These are phyloP conservation scores for Acholoe squamosa DNA, from an alignment of 2,888 invertebrate species.

Conservation along the genomic window DNA sequence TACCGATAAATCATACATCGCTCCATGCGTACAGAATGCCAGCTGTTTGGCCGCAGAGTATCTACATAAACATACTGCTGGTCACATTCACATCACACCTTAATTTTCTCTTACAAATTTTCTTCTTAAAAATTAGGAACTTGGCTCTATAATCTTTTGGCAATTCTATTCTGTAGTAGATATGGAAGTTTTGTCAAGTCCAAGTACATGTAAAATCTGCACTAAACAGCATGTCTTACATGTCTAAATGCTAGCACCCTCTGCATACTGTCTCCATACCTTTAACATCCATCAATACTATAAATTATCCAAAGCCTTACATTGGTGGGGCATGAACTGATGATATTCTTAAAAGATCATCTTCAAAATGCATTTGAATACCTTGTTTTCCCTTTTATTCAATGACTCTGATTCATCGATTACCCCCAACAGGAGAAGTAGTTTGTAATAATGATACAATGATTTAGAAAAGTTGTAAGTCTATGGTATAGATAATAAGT, in stretches of 20 bases:
- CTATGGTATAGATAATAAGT: not conserved
- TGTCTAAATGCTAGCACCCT: conserved; percentile 26
- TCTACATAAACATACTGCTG: not conserved
- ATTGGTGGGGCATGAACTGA: not conserved
- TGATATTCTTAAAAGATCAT: not conserved
- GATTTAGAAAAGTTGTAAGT: not conserved
- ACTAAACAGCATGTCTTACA: not conserved
- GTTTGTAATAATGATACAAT: not conserved
- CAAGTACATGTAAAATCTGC: not conserved
- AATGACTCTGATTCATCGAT: not conserved
- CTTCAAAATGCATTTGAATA: not conserved
- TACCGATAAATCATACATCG: not conserved
- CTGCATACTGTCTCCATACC: not conserved
- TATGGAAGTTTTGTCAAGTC: conserved; percentile 30
- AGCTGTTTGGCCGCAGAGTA: not conserved
- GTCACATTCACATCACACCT: not conserved
- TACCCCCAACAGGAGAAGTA: not conserved
- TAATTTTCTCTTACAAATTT: not conserved
- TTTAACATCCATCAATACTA: not conserved
- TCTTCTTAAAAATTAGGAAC: not conserved
- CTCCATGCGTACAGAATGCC: not conserved
- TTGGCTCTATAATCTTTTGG: not conserved
- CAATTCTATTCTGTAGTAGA: not conserved
- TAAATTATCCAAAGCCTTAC: not conserved
- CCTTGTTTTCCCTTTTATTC: not conserved